Evolutionary conservation across 53 echinoderm and acorn worm species (phyloP), one percentile per base, ranked within the genome.

Genomic region (Zoroaster sp.): DNA sequence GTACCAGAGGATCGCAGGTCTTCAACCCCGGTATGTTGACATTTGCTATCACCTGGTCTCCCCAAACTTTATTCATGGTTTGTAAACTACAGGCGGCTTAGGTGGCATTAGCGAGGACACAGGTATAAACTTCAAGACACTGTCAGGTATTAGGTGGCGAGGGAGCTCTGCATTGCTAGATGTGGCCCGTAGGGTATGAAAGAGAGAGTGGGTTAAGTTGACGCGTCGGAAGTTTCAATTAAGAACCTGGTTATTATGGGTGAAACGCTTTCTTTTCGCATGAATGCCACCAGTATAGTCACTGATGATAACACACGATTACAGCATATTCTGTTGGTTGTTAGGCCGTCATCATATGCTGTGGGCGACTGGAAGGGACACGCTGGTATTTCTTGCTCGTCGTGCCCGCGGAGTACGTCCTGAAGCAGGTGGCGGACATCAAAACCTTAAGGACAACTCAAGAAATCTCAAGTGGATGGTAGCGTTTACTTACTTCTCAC

Each of bases 221-320:
- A 52, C 52, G 78, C 54, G 78, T 78, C 63, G 78, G 73, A 78
- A 78, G 78, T 78, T 78, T 78, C 78, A 78, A 40, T 78, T 78
- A 78, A 78, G 59, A 78, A 40, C 78, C 78, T 34, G 25, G 37
- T 36, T 35, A 55, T 52, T 59, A 40, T 59, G 78, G 37, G 38
- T 2, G 78, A 59, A 54, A 51, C 36, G 20, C 75, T 75, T 55
- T 78, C 53, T 36, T 78, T 78, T 78, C 78, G 78, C 59, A 2
- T 78, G 78, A 59, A 38, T 59, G 37, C 55, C 75, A 44, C 3
- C 7, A 59, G 28, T 28, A n/a, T n/a, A n/a, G 63, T 59, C 63
- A 59, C 25, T 47, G 36, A 53, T 23, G 39, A 53, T 63, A 52
- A 78, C 40, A 55, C 37, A 54, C 20, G 38, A 59, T 78, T 78